Percentiles rank a stretch among this genome's conserved stretches.
Evolutionary conservation across 2,888 invertebrate species (phyloP).

Genomic region (Linyphia triangularis): DNA sequence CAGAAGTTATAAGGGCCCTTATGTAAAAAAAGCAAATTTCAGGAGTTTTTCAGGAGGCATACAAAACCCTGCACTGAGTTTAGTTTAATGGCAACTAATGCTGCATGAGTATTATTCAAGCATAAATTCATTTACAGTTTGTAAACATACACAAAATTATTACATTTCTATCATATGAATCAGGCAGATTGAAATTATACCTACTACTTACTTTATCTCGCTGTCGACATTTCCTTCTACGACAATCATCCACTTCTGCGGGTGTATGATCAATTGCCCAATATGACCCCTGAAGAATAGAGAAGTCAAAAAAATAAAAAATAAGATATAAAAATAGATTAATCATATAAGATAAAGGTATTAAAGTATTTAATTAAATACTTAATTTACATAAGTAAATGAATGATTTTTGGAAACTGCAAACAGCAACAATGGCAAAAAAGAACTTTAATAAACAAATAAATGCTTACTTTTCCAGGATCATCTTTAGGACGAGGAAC

Average conservation of each 20-base stretch:
- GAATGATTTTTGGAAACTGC: too few relatives aligned
- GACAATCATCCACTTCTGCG: slow-evolving; percentile 77
- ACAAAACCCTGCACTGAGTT: too few relatives aligned
- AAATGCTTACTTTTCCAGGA: slow-evolving; percentile 84
- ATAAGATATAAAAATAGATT: background rate
- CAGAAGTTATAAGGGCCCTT: too few relatives aligned
- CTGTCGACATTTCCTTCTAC: slow-evolving; percentile 68
- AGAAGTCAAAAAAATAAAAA: slow-evolving; percentile 3
- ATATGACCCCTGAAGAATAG: slow-evolving; percentile 80
- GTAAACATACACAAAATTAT: too few relatives aligned
- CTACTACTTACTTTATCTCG: slow-evolving; percentile 56
- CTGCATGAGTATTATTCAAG: too few relatives aligned
- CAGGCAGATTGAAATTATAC: background rate
- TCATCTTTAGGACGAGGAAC: slow-evolving; percentile 87
- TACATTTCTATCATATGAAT: too few relatives aligned
- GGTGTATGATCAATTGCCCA: slow-evolving; percentile 81
- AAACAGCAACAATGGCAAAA: background rate
- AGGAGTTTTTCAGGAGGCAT: too few relatives aligned
- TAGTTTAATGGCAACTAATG: too few relatives aligned
- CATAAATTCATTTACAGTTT: too few relatives aligned
- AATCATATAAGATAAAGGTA: background rate
- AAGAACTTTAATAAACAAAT: background rate
- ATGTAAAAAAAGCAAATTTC: too few relatives aligned
- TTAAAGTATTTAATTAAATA: too few relatives aligned
- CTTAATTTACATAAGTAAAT: too few relatives aligned